phyloP scores from a whole-genome alignment of 1,140 invertebrate genomes.

The Musca vetustissima region DNA sequence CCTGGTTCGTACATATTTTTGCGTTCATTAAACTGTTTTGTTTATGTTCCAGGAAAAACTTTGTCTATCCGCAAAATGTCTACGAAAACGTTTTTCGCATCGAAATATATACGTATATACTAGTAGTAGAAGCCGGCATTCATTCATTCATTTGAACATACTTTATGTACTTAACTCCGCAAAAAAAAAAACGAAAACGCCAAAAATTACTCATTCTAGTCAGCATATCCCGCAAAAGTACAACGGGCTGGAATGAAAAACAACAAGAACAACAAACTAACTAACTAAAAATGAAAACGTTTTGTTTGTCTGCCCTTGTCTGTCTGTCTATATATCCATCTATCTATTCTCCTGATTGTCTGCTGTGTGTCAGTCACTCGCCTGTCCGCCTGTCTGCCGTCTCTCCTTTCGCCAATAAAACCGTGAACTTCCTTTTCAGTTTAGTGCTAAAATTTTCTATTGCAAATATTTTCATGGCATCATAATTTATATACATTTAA shows the following conservation, averaged over 20 bases:
- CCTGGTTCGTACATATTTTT: not conserved
- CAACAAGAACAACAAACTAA: not conserved
- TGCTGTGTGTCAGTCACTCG: not conserved
- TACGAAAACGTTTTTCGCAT: not conserved
- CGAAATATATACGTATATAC: no score
- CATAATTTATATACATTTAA: not conserved
- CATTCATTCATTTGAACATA: not conserved
- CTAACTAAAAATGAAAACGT: not conserved
- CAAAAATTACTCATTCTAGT: no score
- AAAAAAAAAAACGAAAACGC: no score
- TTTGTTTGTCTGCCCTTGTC: slow-evolving; percentile 8
- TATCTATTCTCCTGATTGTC: not conserved
- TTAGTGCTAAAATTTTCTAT: slow-evolving; percentile 11
- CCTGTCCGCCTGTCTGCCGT: not conserved
- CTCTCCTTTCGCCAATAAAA: no score
- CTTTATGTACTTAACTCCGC: no score
- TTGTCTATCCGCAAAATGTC: slow-evolving; percentile 6
- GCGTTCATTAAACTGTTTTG: slow-evolving; percentile 20
- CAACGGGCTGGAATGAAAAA: no score
- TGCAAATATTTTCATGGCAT: slow-evolving; percentile 9
- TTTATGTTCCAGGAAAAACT: slow-evolving; percentile 5
- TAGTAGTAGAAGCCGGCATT: no score
- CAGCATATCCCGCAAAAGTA: no score
- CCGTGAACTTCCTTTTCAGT: not conserved
- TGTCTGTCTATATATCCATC: not conserved